These are phyloP conservation scores for Ernsta delagoae DNA, from an alignment of 2,888 invertebrate genomes.

Conservation along the genomic window DNA sequence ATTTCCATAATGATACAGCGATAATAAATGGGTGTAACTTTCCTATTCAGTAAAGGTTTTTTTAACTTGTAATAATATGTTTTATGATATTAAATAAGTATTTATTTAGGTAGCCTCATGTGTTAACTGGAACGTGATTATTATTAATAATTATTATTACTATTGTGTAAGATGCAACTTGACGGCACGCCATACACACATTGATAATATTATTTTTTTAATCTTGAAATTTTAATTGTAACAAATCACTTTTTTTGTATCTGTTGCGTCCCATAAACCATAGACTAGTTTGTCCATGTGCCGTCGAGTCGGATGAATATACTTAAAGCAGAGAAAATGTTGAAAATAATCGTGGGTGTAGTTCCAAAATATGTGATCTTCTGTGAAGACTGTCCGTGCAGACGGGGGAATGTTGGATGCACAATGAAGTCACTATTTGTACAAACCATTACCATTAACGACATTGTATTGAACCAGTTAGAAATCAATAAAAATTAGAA, in stretches of 20 bases:
- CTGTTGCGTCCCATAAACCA: constrained; percentile 5
- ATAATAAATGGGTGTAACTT: constrained; percentile 45
- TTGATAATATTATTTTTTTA: not conserved
- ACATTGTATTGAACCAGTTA: constrained; percentile 7
- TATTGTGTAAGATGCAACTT: constrained; percentile 33
- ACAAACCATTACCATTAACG: constrained; percentile 61
- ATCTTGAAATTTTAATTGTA: constrained; percentile 11
- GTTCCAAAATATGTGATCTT: constrained; percentile 68
- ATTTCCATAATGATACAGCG: constrained; percentile 48
- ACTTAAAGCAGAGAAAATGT: constrained; percentile 33
- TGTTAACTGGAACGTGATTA: constrained; percentile 42
- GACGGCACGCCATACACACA: constrained; percentile 20
- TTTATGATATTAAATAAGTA: constrained; percentile 78
- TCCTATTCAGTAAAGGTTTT: constrained; percentile 47
- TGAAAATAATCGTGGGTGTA: constrained; percentile 47
- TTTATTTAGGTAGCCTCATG: constrained; percentile 73
- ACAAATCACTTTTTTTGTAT: constrained; percentile 1
- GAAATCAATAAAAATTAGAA: not conserved
- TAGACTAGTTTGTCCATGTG: constrained; percentile 13
- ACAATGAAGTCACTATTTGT: constrained; percentile 83
- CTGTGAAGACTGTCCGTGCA: constrained; percentile 74
- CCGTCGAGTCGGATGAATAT: constrained; percentile 38
- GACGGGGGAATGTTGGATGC: constrained; percentile 59
- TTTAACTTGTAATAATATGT: constrained; percentile 64
- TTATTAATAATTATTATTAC: constrained; percentile 30